Base-by-base conservation (phyloP, 2,113 vertebrate species). In the Peucedramus taeniatus region DNA sequence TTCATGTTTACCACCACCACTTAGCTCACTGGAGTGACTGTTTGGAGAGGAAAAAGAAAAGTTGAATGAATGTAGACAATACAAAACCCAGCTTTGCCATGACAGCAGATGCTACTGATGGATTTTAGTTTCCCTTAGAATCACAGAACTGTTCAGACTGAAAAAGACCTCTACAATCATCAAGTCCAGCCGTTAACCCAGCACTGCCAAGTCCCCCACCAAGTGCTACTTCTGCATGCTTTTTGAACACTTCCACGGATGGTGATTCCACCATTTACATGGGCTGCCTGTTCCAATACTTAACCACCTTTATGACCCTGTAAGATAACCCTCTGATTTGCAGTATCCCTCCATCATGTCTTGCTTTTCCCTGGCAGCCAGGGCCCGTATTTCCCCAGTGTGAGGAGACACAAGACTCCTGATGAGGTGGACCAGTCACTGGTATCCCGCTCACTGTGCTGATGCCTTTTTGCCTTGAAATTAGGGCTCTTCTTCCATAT, bases 1-100 rank as follows among this genome's bases (percentile, higher is more conserved):
- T 95, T 87, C 61, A 17, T 93, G 95, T 94, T 93, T 96, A 77
- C 82, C 82, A 79, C 42, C 51, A 75, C 47, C 64, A 53, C n/a
- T 91, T 74, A 94, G 15, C 83, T 93, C 63, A 74, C 59, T 83
- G 87, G 59, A 80, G 63, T 60, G 82, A 51, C 66, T 77, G 54
- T 42, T 93, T 64, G 75, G 51, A 81, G 63, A 49, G 53, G 51
- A 69, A 69, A 69, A 92, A 61, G 50, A 78, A 69, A 83, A 81
- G 59, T 74, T 93, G 82, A 88, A 83, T 92, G 92, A 88, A 47
- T 27, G 54, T 35, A 93, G 90, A 70, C 60, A 56, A 69, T 70
- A 80, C 51, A 83, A 92, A 88, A 60, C 39, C 39, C 68, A 78
- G 56, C 35, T 85, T 78, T 90, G 66, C 64, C 35, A 49, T 54